phyloP scores from a whole-genome alignment of 2,888 invertebrate genomes.

The Serrognathus titanus region DNA sequence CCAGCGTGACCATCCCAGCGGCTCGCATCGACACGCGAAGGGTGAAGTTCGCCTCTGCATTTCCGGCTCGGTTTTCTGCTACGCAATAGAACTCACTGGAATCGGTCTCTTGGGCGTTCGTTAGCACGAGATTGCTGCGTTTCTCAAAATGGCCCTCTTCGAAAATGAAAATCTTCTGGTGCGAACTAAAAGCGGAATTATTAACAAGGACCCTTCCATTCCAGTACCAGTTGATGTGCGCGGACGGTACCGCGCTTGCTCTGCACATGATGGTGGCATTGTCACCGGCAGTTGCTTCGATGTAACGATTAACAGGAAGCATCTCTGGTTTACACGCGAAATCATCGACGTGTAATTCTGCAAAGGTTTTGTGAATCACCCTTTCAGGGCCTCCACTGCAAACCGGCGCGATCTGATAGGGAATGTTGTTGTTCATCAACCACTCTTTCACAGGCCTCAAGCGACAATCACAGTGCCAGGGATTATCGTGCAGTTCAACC shows the following conservation, averaged over 20 bases:
- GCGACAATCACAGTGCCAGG: slow-evolving; percentile 86
- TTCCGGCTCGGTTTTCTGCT: slow-evolving; percentile 85
- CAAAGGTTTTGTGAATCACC: slow-evolving; percentile 68
- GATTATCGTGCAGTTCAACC: slow-evolving; percentile 81
- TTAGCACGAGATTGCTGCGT: slow-evolving; percentile 71
- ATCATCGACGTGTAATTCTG: slow-evolving; percentile 74
- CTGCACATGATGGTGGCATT: slow-evolving; percentile 82
- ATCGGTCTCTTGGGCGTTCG: slow-evolving; percentile 79
- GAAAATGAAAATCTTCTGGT: slow-evolving; percentile 71
- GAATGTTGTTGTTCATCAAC: slow-evolving; percentile 73
- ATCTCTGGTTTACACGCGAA: slow-evolving; percentile 85
- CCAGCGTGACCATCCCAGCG: slow-evolving; percentile 77
- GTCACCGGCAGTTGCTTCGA: slow-evolving; percentile 76
- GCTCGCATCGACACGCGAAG: slow-evolving; percentile 74
- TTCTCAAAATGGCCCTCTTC: slow-evolving; percentile 77
- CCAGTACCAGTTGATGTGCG: slow-evolving; percentile 84
- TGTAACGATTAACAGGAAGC: slow-evolving; percentile 68
- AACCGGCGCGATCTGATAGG: slow-evolving; percentile 72
- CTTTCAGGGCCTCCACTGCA: slow-evolving; percentile 71
- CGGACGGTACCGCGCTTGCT: slow-evolving; percentile 76
- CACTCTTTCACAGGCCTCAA: slow-evolving; percentile 77
- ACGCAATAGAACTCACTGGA: slow-evolving; percentile 85
- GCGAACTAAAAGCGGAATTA: slow-evolving; percentile 73
- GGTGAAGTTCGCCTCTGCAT: slow-evolving; percentile 85
- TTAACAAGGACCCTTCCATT: slow-evolving; percentile 75